These are phyloP conservation scores for Agrotis puta DNA, from an alignment of 2,888 invertebrate species.

Conservation along the genomic window DNA sequence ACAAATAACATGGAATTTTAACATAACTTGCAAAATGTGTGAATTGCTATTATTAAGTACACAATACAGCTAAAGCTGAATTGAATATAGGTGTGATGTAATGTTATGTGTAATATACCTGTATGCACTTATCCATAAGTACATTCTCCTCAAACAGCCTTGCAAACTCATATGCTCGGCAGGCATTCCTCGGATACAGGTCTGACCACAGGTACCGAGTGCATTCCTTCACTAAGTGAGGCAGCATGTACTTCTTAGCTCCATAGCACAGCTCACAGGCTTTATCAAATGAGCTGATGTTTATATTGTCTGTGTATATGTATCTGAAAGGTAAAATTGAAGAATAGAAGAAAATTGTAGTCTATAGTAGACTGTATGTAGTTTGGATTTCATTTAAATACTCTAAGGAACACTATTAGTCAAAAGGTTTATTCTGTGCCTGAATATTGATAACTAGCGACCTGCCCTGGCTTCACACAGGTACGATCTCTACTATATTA, in stretches of 20 bases:
- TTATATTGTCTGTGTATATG: constrained; percentile 95
- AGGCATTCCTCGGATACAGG: constrained; percentile 95
- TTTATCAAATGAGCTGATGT: constrained; percentile 95
- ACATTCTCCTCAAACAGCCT: constrained; percentile 95
- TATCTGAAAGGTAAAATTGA: constrained; percentile 88
- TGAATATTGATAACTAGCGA: not conserved
- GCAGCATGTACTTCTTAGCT: constrained; percentile 97
- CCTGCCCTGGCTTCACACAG: too few relatives aligned
- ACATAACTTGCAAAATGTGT: too few relatives aligned
- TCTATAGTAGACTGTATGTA: not conserved
- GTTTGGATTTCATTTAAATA: too few relatives aligned
- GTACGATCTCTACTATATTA: too few relatives aligned
- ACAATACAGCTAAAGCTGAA: too few relatives aligned
- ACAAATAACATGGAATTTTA: too few relatives aligned
- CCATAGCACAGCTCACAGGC: constrained; percentile 97
- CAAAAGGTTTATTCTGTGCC: too few relatives aligned
- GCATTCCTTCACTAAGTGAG: constrained; percentile 95
- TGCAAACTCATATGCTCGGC: constrained; percentile 96
- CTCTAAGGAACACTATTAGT: too few relatives aligned
- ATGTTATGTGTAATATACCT: constrained; percentile 82
- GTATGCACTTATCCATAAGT: constrained; percentile 95
- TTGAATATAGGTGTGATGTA: too few relatives aligned
- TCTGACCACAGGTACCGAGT: constrained; percentile 96
- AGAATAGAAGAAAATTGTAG: not conserved
- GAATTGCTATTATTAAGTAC: too few relatives aligned